Evolutionary conservation across 2,113 vertebrate genomes (phyloP), one percentile per base, ranked within the genome.

Genomic region (Rutilus rutilus): DNA sequence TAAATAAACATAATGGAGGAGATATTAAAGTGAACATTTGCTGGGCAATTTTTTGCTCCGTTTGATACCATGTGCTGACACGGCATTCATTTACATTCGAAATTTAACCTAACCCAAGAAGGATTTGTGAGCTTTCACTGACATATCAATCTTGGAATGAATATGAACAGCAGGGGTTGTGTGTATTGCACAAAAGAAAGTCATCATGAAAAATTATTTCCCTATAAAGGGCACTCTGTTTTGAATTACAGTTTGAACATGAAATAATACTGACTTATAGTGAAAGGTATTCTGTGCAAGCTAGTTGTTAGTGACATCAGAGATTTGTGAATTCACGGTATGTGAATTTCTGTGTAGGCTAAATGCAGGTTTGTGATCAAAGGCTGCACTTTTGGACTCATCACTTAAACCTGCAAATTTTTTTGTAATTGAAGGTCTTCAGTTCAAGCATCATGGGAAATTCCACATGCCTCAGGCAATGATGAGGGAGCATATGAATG

Each of bases 401-500:
- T 73, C 67, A 73, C 33, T 79, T 71, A 39, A 74, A 45, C 65
- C 60, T 71, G 6, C 1, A 86, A 47, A 39, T 90, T 80, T 92
- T 85, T 91, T 64, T 85, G 62, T 85, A 62, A 69, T 36, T 17
- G 5, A 12, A 98, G 97, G 91, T 91, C 85, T 27, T 95, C 93
- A 1, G 94, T 93, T 67, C 95, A 93, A 82, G 92, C 96, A 94
- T 97, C 95, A 89, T 99, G 96, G 96, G 93, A 97, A 89, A 97
- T 98, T 89, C 92, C 92, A 0, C 82, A 83, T 0, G 95, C 90
- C 2, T 97, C 96, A 2, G 86, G 91, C 19, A 91, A 91, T 0
- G 96, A 98, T 0, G 97, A 97, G 88, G 97, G 97, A 47, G 80
- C 82, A 0, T 98, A 98, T 0, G 95, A 97, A 84, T 99, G 97